Conservation (phyloP, 1,140 invertebrate genomes). For the Bombus balteatus region DNA sequence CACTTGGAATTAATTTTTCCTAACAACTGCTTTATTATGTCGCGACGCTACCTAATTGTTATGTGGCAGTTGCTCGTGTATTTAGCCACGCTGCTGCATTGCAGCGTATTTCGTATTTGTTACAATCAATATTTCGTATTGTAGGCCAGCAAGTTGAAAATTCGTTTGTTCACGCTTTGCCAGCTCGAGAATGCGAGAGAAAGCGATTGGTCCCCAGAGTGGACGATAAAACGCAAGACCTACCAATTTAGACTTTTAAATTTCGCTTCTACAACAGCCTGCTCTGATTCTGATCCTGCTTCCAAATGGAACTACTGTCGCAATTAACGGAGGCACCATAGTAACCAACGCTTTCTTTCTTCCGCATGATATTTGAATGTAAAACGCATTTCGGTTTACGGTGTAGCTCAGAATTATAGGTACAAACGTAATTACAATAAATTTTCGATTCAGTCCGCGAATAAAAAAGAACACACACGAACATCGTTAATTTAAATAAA, state of each 20-base stretch:
- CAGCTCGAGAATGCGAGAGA: background rate
- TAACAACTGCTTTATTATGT: background rate
- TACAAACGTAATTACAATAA: background rate
- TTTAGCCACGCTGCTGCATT: slow-evolving; percentile 23
- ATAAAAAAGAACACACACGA: too few species aligned
- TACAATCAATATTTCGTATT: slow-evolving; percentile 33
- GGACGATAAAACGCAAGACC: background rate
- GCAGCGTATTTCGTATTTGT: slow-evolving; percentile 34
- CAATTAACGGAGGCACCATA: slow-evolving; percentile 2
- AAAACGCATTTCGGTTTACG: background rate
- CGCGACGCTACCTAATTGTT: background rate
- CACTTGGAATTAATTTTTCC: background rate
- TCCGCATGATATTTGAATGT: background rate
- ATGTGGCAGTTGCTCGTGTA: background rate
- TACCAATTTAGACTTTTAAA: slow-evolving; percentile 25
- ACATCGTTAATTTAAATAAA: background rate
- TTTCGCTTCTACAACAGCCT: background rate
- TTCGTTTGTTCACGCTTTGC: background rate
- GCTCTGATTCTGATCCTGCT: background rate
- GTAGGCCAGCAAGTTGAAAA: slow-evolving; percentile 28
- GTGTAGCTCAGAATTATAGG: too few species aligned
- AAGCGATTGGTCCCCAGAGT: background rate
- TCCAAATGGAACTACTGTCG: background rate
- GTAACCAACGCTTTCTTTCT: background rate
- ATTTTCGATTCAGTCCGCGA: background rate